These are phyloP conservation scores for Protomyctophum bolini DNA, from an alignment of 2,113 vertebrate species.

Conservation along the genomic window DNA sequence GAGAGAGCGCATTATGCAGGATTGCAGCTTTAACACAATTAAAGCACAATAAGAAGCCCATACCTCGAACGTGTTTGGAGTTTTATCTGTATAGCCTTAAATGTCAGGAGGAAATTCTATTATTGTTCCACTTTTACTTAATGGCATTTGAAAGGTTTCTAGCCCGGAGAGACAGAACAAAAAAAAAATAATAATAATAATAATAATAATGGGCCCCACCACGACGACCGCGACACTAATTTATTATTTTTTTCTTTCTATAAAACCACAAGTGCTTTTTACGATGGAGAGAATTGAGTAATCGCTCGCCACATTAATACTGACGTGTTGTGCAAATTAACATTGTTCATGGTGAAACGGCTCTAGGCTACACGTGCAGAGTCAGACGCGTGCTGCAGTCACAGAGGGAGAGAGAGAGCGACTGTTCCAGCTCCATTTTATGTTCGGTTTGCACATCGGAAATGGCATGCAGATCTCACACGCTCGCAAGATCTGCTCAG, in stretches of 20 bases:
- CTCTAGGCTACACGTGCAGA: conserved; percentile 13
- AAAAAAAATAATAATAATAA: background rate
- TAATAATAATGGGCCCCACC: background rate
- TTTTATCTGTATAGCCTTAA: conserved; percentile 25
- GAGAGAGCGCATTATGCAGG: too few species aligned
- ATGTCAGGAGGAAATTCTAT: conserved; percentile 33
- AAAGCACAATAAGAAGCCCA: conserved; percentile 64
- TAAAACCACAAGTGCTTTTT: conserved; percentile 75
- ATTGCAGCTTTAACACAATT: conserved; percentile 30
- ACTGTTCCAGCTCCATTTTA: conserved; percentile 9
- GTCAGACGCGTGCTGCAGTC: conserved; percentile 13
- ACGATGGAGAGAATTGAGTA: conserved; percentile 41
- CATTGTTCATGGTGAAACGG: conserved; percentile 47
- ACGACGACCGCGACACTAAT: background rate
- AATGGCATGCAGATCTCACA: too few species aligned
- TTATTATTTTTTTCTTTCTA: background rate
- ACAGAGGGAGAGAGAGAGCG: conserved; percentile 28
- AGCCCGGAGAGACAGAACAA: conserved; percentile 25
- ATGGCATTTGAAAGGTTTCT: conserved; percentile 31
- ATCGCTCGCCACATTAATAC: conserved; percentile 52
- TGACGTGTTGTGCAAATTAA: conserved; percentile 58
- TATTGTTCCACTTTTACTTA: conserved; percentile 27
- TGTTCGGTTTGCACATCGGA: too few species aligned
- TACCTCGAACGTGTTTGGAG: conserved; percentile 34
- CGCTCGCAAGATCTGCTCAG: too few species aligned